Evolutionary conservation across 2,113 vertebrate genomes (phyloP), one percentile per base, ranked within the genome.

Genomic region (Pelusios castaneus): DNA sequence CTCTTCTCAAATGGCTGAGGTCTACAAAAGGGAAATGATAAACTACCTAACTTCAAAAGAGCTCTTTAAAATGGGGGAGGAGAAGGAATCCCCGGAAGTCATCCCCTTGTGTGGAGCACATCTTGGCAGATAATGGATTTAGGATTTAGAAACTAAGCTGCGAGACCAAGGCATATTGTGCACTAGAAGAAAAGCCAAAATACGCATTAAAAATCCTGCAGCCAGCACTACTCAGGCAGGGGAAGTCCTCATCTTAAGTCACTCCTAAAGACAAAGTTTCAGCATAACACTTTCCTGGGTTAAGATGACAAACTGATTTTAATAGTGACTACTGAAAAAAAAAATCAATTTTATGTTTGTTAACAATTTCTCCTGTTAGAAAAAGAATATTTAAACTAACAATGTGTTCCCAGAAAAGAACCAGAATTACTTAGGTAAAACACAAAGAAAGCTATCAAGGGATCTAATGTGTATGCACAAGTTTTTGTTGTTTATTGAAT

Each of bases 281-380:
- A 25, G 6, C 0, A 1, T 2, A 76, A 19, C 25, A 51, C 54
- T n/a, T 82, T 25, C n/a, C 29, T 25, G 25, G 27, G 56, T 58
- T 21, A 43, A 14, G 43, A 5, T 81, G 25, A 83, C 7, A 9
- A 88, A 67, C 24, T 12, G 11, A 63, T 79, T 63, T 45, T 58
- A 80, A n/a, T 10, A 6, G 16, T 73, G 87, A 83, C 38, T 1
- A 34, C 6, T 41, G 56, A 2, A 78, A 78, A 45, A 88, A 1
- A 52, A 10, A 80, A 63, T 0, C 52, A 12, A 84, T 2, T 45
- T 0, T 52, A 2, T 2, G 10, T 6, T 41, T 41, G 49, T 10
- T 52, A 29, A 2, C 3, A 55, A 22, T 80, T 80, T 51, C 16
- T 82, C 73, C 31, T 51, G 29, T 80, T 19, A 55, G 19, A 88